Conservation (phyloP, 2,888 invertebrate genomes). For the Drosophila borealis region DNA sequence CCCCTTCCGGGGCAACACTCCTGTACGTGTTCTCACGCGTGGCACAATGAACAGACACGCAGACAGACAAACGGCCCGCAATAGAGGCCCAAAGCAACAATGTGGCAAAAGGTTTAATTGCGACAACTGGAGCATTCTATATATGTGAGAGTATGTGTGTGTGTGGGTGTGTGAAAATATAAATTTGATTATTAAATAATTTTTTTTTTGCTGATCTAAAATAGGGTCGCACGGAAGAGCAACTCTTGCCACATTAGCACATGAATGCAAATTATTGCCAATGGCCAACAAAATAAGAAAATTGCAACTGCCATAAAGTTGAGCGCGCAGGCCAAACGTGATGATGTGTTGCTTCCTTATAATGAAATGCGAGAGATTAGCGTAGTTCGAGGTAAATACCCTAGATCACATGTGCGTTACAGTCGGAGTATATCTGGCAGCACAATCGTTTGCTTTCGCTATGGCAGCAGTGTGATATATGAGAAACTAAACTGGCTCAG, state of each 20-base stretch:
- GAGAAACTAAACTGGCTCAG: no score
- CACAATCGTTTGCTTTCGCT: no score
- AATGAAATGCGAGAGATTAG: not conserved
- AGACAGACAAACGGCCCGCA: slow-evolving; percentile 10
- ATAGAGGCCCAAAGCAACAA: slow-evolving; percentile 6
- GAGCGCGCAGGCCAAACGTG: slow-evolving; percentile 35
- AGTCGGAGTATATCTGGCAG: not conserved
- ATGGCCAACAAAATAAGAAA: slow-evolving; percentile 28
- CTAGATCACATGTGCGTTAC: no score
- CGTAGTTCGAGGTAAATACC: not conserved
- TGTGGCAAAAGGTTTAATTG: slow-evolving; percentile 50
- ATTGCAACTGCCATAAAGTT: slow-evolving; percentile 19
- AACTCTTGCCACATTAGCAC: slow-evolving; percentile 51
- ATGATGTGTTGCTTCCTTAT: slow-evolving; percentile 51
- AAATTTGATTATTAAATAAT: slow-evolving; percentile 13
- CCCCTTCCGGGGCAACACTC: not conserved
- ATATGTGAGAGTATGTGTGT: slow-evolving; percentile 5
- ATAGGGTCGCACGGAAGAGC: slow-evolving; percentile 26
- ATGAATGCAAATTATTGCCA: slow-evolving; percentile 40
- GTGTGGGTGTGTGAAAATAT: slow-evolving; percentile 19
- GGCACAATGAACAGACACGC: slow-evolving; percentile 42
- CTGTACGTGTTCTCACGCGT: slow-evolving; percentile 61
- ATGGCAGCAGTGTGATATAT: no score
- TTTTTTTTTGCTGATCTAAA: slow-evolving; percentile 1
- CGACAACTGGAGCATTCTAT: slow-evolving; percentile 37